Evolutionary conservation across 2,797 vertebrate genomes (phyloP).

Genomic region (Percopsis omiscomaycus): DNA sequence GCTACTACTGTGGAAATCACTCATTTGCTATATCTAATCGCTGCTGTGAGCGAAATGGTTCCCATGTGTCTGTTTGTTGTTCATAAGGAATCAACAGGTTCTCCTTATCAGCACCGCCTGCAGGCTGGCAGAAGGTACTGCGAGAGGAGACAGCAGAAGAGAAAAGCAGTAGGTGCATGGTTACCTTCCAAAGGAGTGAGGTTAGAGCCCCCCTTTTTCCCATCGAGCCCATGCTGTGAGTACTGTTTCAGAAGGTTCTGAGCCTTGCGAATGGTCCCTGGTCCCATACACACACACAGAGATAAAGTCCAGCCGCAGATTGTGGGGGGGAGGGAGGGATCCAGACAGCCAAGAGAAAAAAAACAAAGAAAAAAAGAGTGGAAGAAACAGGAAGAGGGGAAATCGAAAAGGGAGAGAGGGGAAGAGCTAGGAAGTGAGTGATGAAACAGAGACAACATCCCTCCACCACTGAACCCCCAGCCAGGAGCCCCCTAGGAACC

Average conservation of each 20-base stretch:
- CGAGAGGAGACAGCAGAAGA: slow-evolving; percentile 33
- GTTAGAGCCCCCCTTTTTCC: slow-evolving; percentile 99
- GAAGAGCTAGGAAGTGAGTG: slow-evolving; percentile 86
- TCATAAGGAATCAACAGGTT: slow-evolving; percentile 21
- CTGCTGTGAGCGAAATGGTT: slow-evolving; percentile 43
- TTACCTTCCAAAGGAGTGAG: slow-evolving; percentile 99
- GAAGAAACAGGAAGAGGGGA: slow-evolving; percentile 30
- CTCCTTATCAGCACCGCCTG: slow-evolving; percentile 5
- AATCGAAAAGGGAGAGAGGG: slow-evolving; percentile 19
- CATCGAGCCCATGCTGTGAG: slow-evolving; percentile 99
- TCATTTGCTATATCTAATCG: slow-evolving; percentile 11
- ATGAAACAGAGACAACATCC: slow-evolving; percentile 74
- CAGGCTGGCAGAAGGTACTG: slow-evolving; percentile 14
- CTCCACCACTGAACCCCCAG: slow-evolving; percentile 66
- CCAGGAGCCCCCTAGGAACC: slow-evolving; percentile 9
- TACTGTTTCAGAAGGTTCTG: slow-evolving; percentile 99
- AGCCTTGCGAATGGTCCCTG: slow-evolving; percentile 99
- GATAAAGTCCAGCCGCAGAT: slow-evolving; percentile 36
- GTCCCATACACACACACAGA: slow-evolving; percentile 77
- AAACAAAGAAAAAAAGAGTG: slow-evolving; percentile 12
- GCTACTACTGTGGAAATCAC: background rate
- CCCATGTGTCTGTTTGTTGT: slow-evolving; percentile 30
- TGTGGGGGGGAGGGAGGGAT: slow-evolving; percentile 49
- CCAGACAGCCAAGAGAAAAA: slow-evolving; percentile 55
- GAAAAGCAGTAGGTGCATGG: slow-evolving; percentile 54